A percentile compares a stretch with the other conserved stretches of the same genome.
Evolutionary conservation across 2,113 vertebrate genomes (phyloP).

Genomic region (Lycocorax pyrrhopterus): DNA sequence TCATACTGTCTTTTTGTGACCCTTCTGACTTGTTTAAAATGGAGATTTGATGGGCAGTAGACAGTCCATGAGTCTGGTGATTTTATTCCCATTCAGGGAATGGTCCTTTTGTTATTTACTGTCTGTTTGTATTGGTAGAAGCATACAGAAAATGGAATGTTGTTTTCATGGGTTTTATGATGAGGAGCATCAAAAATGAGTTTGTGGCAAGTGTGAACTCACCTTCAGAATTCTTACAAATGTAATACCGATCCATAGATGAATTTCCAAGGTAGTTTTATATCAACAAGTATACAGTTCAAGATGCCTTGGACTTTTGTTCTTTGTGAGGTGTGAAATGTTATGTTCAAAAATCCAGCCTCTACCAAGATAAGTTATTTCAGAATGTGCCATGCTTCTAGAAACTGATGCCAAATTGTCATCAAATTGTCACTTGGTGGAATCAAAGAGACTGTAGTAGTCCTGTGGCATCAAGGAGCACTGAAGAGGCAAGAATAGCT

Average conservation of each 20-base stretch:
- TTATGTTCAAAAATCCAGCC: background rate
- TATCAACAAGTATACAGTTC: background rate
- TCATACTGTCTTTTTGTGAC: background rate
- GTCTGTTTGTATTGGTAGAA: background rate
- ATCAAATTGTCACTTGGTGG: background rate
- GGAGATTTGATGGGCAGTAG: background rate
- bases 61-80: background rate
- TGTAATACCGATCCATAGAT: background rate
- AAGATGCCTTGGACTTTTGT: background rate
- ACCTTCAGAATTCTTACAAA: background rate
- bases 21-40: background rate
- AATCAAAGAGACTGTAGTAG: background rate
- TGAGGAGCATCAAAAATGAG: background rate
- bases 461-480: background rate
- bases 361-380: background rate
- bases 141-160: background rate
- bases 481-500: background rate
- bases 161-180: background rate
- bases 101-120: background rate
- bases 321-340: background rate
- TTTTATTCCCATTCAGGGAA: background rate
- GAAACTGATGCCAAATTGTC: background rate
- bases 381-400: background rate
- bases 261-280: background rate
- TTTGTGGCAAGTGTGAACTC: background rate